phyloP scores from a whole-genome alignment of 2,113 vertebrate genomes.

The Cinclus cinclus region DNA sequence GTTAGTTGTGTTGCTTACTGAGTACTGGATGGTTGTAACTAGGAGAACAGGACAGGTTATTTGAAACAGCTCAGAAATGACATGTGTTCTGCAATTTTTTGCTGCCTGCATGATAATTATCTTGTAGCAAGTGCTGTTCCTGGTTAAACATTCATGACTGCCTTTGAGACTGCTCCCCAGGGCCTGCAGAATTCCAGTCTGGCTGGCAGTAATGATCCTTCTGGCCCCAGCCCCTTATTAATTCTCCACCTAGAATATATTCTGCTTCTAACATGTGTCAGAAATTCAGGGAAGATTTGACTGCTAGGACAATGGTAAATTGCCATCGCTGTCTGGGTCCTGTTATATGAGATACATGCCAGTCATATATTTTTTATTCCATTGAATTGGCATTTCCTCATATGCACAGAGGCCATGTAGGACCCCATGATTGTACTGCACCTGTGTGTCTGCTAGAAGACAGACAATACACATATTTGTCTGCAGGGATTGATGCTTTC shows the following conservation, averaged over 20 bases:
- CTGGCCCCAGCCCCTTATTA: background rate
- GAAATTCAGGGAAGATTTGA: background rate
- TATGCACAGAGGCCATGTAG: background rate
- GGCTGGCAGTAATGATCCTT: slow-evolving; percentile 16
- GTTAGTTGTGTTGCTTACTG: slow-evolving; percentile 27
- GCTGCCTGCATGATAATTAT: slow-evolving; percentile 46
- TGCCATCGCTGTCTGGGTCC: background rate
- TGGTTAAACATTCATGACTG: slow-evolving; percentile 60
- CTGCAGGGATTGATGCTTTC: background rate
- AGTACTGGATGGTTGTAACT: background rate
- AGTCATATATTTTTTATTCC: background rate
- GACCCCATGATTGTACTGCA: background rate
- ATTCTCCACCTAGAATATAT: slow-evolving; percentile 4
- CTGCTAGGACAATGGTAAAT: background rate
- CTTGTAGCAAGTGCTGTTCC: slow-evolving; percentile 50
- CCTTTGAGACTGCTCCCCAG: background rate
- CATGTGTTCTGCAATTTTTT: slow-evolving; percentile 41
- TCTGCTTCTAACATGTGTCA: background rate
- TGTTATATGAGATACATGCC: background rate
- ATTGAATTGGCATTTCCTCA: background rate
- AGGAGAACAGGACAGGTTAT: slow-evolving; percentile 6
- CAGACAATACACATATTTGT: background rate
- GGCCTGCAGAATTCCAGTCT: slow-evolving; percentile 35
- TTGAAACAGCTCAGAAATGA: slow-evolving; percentile 36
- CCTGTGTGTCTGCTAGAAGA: background rate